Percentiles rank a stretch among this genome's conserved stretches.
phyloP scores from a whole-genome alignment of 2,113 vertebrate genomes.

The Ctenomys sociabilis region DNA sequence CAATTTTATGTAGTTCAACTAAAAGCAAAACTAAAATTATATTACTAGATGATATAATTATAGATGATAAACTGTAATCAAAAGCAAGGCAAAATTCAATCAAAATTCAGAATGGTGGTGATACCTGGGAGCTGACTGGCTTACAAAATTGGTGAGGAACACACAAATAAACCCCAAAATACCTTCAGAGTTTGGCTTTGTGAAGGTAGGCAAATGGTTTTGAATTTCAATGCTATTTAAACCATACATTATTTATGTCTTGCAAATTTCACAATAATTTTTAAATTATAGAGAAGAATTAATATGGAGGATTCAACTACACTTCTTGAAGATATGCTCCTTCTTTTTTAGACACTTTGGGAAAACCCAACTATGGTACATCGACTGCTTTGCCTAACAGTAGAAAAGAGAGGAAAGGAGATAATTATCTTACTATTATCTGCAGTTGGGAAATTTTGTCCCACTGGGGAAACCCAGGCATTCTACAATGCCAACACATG shows the following conservation, averaged over 20 bases:
- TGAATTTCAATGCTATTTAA: background rate
- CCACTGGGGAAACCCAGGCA: conserved; percentile 54
- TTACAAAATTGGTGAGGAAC: background rate
- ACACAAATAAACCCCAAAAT: background rate
- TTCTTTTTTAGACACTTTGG: conserved; percentile 46
- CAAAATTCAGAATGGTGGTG: background rate
- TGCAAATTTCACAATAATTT: background rate
- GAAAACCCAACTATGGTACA: conserved; percentile 67
- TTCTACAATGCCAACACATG: background rate
- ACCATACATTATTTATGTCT: background rate
- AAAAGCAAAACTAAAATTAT: background rate
- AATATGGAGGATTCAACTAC: background rate
- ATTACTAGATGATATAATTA: background rate
- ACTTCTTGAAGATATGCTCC: background rate
- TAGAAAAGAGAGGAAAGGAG: conserved; percentile 40
- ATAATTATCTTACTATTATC: conserved; percentile 28
- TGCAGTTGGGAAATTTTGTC: background rate
- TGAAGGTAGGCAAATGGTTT: background rate
- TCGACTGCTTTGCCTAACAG: conserved; percentile 58
- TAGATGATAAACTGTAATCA: background rate
- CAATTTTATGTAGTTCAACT: background rate
- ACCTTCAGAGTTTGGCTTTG: background rate
- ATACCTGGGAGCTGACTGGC: background rate
- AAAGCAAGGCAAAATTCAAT: background rate
- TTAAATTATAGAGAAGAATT: conserved; percentile 43